Base-by-base conservation (phyloP, 1,140 invertebrate species). In the Homalodisca vitripennis region DNA sequence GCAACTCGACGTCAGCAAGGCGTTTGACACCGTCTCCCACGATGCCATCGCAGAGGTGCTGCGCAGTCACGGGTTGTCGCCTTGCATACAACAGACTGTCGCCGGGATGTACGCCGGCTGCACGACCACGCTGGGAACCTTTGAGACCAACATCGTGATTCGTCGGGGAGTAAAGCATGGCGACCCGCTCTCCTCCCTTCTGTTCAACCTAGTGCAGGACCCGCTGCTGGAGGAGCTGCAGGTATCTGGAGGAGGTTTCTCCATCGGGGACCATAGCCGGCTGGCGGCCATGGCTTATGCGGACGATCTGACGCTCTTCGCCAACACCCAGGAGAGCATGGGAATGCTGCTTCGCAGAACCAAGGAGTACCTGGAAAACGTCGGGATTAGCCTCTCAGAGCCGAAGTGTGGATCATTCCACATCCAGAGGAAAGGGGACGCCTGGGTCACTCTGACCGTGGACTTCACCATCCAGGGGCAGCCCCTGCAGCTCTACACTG, bases 101-200 rank as follows among this genome's bases (percentile, higher is more conserved):
- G 10, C 1, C 3, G 27, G 26, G 1, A 67, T 67, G 66, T 67
- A 67, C 31, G 6, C 14, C 1, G 26, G 17, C 3, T 14, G 12
- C 12, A 2, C 12, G 2, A 67, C 66, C 1, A 24, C 2, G n/a
- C 22, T 67, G 1, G 27, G 48, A 12, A 17, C 20, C 24, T 53
- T 26, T 27, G 46, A 27, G 24, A 27, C 3, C 2, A 27, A 27
- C 22, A 60, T 60, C 12, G 2, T 2, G 10, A 10, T 60, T 80
- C 14, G 3, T 65, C 2, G 55, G 12, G 66, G 70, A 55, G 20
- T 34, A 29, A n/a, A 27, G 60, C 20, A 27, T 31, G 24, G 62
- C 29, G 12, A 29, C 47, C 0, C 48, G 22, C 41, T 26, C 1
- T 2, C 32, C 3, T 17, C 66, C 63, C 22, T n/a, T n/a, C n/a